Base-by-base conservation (phyloP, 1,140 invertebrate genomes). In the Sitobion miscanthi region DNA sequence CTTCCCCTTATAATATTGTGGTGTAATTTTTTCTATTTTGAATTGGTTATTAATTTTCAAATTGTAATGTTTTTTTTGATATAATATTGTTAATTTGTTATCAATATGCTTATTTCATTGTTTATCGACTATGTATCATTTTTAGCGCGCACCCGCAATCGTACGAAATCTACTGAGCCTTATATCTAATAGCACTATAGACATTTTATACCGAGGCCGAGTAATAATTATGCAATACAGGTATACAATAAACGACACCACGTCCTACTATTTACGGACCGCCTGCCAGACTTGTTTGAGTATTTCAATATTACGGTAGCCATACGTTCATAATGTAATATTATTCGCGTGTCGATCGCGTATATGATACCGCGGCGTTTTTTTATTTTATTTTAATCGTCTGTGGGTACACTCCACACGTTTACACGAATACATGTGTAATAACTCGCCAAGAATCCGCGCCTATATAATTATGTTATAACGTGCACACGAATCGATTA, bases 151-250 rank as follows among this genome's bases (percentile, higher is more conserved):
- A 47, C 62, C 1, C 8, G 25, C 23, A 62, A n/a, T n/a, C 4
- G 30, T 17, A 69, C 62, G 14, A 77, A 77, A 77, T 4, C 62
- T 77, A 5, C 7, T 6, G n/a, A 77, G 5, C n/a, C 11, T n/a
- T 77, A 77, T n/a, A 54, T 2, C 57, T 30, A 30, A 20, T 77
- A 77, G n/a, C 11, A n/a, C 57, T 14, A 49, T 52, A 77, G 17
- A 77, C 62, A 77, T 77, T 77, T n/a, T 77, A 77, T 77, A 17
- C 62, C n/a, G n/a, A 77, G 62, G n/a, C n/a, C 62, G n/a, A n/a
- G 17, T 14, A 77, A 69, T 62, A 62, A 52, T 62, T 77, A 14
- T 77, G 62, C 14, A 77, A 77, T 77, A 77, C n/a, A 77, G 62
- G 62, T n/a, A 69, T 14, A 69, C 8, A 62, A 62, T 62, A 69